phyloP scores from a whole-genome alignment of 2,888 invertebrate species.

The Chloromyia formosa region DNA sequence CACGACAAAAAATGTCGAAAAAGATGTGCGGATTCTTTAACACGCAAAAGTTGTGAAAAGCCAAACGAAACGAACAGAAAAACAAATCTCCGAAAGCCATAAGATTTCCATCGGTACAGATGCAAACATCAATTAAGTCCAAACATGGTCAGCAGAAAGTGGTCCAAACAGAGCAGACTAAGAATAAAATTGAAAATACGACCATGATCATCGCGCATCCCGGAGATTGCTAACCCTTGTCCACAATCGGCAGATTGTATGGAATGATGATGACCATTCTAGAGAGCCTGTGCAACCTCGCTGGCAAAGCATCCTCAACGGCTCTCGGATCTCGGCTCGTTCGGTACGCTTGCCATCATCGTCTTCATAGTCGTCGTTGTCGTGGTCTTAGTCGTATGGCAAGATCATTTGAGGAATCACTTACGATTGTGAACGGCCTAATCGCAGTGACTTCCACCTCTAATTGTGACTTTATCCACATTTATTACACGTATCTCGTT shows the following conservation, averaged over 20 bases:
- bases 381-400: conserved; percentile 10
- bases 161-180: conserved; percentile 7
- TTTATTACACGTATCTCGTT: conserved; percentile 50
- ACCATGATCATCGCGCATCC: conserved; percentile 14
- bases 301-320: conserved; percentile 28
- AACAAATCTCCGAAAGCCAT: conserved; percentile 47
- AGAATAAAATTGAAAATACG: conserved; percentile 32
- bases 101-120: conserved; percentile 49
- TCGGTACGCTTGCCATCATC: too few relatives aligned
- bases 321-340: too few relatives aligned
- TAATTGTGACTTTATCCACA: conserved; percentile 51
- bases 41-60: conserved; percentile 50
- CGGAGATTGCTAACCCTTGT: neutral
- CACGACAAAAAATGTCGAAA: conserved; percentile 20
- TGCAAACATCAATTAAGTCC: conserved; percentile 50
- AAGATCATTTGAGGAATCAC: conserved; percentile 46
- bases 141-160: conserved; percentile 47
- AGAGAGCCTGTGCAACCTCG: conserved; percentile 6
- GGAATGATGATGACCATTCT: neutral
- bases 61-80: conserved; percentile 45
- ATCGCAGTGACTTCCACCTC: conserved; percentile 50
- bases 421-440: conserved; percentile 48
- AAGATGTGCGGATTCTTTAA: conserved; percentile 40
- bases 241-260: conserved; percentile 15
- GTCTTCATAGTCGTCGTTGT: neutral